A percentile compares a stretch with the other conserved stretches of the same genome.
phyloP scores from a whole-genome alignment of 2,797 vertebrate genomes.

The Danio jaintianensis region DNA sequence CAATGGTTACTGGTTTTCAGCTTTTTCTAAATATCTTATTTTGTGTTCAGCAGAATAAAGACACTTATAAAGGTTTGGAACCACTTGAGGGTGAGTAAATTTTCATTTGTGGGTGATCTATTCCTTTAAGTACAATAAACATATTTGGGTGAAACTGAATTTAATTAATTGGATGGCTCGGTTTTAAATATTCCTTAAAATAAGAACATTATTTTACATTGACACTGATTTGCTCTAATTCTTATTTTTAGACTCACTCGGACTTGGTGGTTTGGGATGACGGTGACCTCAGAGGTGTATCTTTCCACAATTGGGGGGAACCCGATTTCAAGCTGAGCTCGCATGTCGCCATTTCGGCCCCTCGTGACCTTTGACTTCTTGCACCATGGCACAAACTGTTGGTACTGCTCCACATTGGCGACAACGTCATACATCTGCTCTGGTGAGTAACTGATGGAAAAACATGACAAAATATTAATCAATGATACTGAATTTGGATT shows the following conservation, averaged over 20 bases:
- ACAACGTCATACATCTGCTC: slow-evolving; percentile 82
- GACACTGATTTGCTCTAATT: not conserved
- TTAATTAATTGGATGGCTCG: too few relatives aligned
- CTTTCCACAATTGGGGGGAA: slow-evolving; percentile 81
- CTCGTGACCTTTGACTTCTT: slow-evolving; percentile 76
- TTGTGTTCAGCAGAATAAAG: too few relatives aligned
- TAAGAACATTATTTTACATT: not conserved
- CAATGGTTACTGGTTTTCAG: too few relatives aligned
- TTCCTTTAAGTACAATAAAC: too few relatives aligned
- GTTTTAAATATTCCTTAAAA: not conserved
- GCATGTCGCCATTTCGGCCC: slow-evolving; percentile 56
- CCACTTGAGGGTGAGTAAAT: too few relatives aligned
- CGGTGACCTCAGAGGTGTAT: slow-evolving; percentile 78
- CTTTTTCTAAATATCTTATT: too few relatives aligned
- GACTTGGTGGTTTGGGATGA: slow-evolving; percentile 79
- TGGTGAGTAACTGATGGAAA: slow-evolving; percentile 73
- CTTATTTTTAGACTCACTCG: slow-evolving; percentile 68
- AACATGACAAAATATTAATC: slow-evolving; percentile 13
- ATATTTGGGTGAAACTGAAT: too few relatives aligned
- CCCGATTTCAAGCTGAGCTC: slow-evolving; percentile 79
- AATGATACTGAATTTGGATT: not conserved
- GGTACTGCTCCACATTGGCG: slow-evolving; percentile 79
- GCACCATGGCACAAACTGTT: slow-evolving; percentile 85
- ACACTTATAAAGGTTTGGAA: too few relatives aligned
- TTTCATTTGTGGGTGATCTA: too few relatives aligned